Percentiles rank a stretch among this genome's conserved stretches.
These are phyloP conservation scores for Neoaliturus tenellus DNA, from an alignment of 2,888 invertebrate species.

Conservation along the genomic window DNA sequence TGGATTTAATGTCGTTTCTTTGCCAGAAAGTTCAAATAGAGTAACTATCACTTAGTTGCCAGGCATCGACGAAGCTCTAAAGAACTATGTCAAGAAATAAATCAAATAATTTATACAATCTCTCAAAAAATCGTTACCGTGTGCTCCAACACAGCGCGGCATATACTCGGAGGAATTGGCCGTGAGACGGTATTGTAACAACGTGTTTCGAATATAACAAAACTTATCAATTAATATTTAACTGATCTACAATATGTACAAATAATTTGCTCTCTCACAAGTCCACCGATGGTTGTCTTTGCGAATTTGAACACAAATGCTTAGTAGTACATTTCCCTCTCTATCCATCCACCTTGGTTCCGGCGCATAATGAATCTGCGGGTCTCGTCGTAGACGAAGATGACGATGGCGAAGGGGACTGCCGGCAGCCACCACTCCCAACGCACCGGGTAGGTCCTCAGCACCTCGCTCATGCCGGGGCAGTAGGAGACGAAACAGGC, in stretches of 20 bases:
- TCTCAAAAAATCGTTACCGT: neutral
- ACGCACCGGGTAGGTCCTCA: conserved; percentile 82
- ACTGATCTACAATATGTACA: conserved; percentile 42
- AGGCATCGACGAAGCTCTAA: conserved; percentile 6
- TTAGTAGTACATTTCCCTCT: conserved; percentile 85
- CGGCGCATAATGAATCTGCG: conserved; percentile 82
- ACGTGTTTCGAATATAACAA: conserved; percentile 44
- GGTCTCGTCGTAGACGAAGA: conserved; percentile 85
- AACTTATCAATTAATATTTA: conserved; percentile 39
- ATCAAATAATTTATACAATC: neutral
- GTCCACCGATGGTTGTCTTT: conserved; percentile 48
- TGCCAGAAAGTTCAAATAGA: no score
- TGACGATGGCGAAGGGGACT: conserved; percentile 83
- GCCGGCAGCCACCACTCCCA: conserved; percentile 84
- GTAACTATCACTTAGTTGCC: neutral
- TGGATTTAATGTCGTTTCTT: no score
- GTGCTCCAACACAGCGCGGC: neutral
- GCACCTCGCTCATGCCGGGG: conserved; percentile 80
- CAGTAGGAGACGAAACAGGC: conserved; percentile 81
- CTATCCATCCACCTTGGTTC: conserved; percentile 82
- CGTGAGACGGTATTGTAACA: conserved; percentile 4
- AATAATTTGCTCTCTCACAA: conserved; percentile 50
- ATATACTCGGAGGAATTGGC: neutral
- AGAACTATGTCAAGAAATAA: neutral
- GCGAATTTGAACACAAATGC: conserved; percentile 50